phyloP scores from a whole-genome alignment of 1,140 invertebrate genomes.

The Drosophila kohkoa region DNA sequence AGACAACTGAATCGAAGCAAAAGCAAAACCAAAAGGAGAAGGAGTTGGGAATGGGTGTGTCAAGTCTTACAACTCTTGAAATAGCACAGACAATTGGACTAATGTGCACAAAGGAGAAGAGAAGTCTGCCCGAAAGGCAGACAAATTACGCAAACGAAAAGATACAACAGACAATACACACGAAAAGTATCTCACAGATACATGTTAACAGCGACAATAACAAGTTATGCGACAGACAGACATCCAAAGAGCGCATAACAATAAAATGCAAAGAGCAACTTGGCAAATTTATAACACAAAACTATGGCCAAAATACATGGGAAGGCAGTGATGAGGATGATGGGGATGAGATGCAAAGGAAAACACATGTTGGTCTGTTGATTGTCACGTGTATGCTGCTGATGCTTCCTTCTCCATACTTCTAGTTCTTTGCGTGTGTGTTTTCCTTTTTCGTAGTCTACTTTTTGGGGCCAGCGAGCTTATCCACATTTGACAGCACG shows the following conservation, averaged over 20 bases:
- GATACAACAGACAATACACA: slow-evolving; percentile 17
- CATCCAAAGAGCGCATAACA: slow-evolving; percentile 59
- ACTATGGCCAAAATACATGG: slow-evolving; percentile 71
- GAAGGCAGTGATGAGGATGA: slow-evolving; percentile 11
- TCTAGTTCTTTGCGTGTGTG: neutral
- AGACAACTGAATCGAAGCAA: slow-evolving; percentile 2
- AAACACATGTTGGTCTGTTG: slow-evolving; percentile 76
- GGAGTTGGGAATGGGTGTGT: neutral
- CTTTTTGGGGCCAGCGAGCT: slow-evolving; percentile 38
- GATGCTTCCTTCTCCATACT: neutral
- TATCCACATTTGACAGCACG: slow-evolving; percentile 34
- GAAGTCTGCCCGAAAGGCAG: slow-evolving; percentile 51
- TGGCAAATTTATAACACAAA: slow-evolving; percentile 73
- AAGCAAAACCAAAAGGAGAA: slow-evolving; percentile 23
- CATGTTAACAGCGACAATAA: slow-evolving; percentile 81
- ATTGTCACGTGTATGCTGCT: slow-evolving; percentile 62
- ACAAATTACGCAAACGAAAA: slow-evolving; percentile 61
- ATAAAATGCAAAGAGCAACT: slow-evolving; percentile 73
- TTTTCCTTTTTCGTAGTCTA: slow-evolving; percentile 29
- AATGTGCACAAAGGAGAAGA: slow-evolving; percentile 20
- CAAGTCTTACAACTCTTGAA: slow-evolving; percentile 30
- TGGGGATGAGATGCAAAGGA: slow-evolving; percentile 11
- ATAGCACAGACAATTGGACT: slow-evolving; percentile 47
- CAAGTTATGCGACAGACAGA: slow-evolving; percentile 66
- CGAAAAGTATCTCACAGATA: slow-evolving; percentile 71